phyloP scores from a whole-genome alignment of 2,113 vertebrate genomes.

The Prochilodus magdalenae region DNA sequence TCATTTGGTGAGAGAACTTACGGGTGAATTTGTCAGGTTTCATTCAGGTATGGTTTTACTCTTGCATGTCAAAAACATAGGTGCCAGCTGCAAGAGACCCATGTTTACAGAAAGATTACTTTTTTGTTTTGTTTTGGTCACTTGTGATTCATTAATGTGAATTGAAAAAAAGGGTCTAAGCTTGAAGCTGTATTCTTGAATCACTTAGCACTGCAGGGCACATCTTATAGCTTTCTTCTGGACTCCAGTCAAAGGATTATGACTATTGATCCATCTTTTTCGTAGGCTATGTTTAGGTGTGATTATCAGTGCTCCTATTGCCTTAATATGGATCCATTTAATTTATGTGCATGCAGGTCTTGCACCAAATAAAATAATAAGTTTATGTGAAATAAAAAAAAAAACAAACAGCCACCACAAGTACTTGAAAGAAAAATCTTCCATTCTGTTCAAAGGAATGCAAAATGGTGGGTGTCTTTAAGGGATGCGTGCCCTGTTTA shows the following conservation, averaged over 20 bases:
- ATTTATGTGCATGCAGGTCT: slow-evolving; percentile 61
- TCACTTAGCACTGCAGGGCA: slow-evolving; percentile 40
- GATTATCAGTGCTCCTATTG: slow-evolving; percentile 54
- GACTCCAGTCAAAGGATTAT: slow-evolving; percentile 40
- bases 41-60: slow-evolving; percentile 79
- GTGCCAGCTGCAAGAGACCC: slow-evolving; percentile 66
- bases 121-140: slow-evolving; percentile 63
- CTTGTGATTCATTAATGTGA: slow-evolving; percentile 63
- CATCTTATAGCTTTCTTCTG: slow-evolving; percentile 16
- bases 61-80: slow-evolving; percentile 64
- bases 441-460: slow-evolving; percentile 58
- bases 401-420: slow-evolving; percentile 46
- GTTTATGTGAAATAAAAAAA: slow-evolving; percentile 35
- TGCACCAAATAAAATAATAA: slow-evolving; percentile 48
- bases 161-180: slow-evolving; percentile 54
- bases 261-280: slow-evolving; percentile 46
- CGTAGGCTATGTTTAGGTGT: slow-evolving; percentile 44
- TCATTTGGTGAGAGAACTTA: slow-evolving; percentile 75
- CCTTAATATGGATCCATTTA: slow-evolving; percentile 57
- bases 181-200: slow-evolving; percentile 41
- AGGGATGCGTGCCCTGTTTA: slow-evolving; percentile 45
- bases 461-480: slow-evolving; percentile 49
- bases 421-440: slow-evolving; percentile 55
- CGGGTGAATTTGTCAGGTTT: slow-evolving; percentile 74
- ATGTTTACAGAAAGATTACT: slow-evolving; percentile 72